These are phyloP conservation scores for Leptopilina myrica DNA, from an alignment of 2,888 invertebrate species.

Conservation along the genomic window DNA sequence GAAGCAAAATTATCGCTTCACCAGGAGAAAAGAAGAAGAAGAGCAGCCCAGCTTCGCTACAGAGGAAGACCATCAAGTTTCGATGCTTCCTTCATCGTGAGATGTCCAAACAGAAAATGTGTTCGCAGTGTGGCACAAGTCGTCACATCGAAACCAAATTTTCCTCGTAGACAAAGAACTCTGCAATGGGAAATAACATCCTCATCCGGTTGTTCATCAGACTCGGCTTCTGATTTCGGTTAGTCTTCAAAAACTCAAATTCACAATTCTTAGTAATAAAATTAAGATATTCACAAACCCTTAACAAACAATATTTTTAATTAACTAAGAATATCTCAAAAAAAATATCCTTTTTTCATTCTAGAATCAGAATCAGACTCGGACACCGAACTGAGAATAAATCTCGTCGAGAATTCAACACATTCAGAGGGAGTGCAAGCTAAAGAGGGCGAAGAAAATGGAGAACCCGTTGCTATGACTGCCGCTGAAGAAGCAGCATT, in stretches of 20 bases:
- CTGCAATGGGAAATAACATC: constrained; percentile 65
- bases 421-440: constrained; percentile 44
- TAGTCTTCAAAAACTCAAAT: not conserved
- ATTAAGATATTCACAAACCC: not conserved
- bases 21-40: constrained; percentile 62
- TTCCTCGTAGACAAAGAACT: constrained; percentile 58
- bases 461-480: constrained; percentile 57
- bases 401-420: constrained; percentile 45
- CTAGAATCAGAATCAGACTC: constrained; percentile 60
- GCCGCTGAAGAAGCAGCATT: constrained; percentile 68
- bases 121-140: constrained; percentile 51
- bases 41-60: constrained; percentile 60
- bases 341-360: not conserved
- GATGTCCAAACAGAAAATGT: constrained; percentile 59
- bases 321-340: not conserved
- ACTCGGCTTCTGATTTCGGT: constrained; percentile 59
- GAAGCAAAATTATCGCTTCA: constrained; percentile 59
- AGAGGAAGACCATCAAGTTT: constrained; percentile 65
- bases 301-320: not conserved
- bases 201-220: constrained; percentile 66
- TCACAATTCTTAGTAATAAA: too few relatives aligned
- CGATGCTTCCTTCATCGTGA: constrained; percentile 63
- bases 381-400: constrained; percentile 50
- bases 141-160: constrained; percentile 60
- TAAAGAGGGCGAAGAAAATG: constrained; percentile 49